phyloP scores from a whole-genome alignment of 2,888 invertebrate species.

The Leptinotarsa rubiginosa region DNA sequence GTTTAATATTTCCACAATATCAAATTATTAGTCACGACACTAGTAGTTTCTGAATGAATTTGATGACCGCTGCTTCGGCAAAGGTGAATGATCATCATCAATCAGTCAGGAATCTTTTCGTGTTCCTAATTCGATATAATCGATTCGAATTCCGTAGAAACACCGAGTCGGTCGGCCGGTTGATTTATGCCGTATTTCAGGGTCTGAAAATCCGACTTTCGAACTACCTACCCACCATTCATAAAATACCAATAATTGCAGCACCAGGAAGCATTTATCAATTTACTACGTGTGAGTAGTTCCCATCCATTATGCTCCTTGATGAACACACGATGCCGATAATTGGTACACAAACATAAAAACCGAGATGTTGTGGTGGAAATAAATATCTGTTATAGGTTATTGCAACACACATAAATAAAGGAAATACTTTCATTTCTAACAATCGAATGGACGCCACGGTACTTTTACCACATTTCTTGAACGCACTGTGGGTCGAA shows the following conservation, averaged over 20 bases:
- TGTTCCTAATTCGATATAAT: slow-evolving; percentile 17
- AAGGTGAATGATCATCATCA: slow-evolving; percentile 15
- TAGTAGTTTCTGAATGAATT: slow-evolving; percentile 16
- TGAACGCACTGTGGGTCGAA: slow-evolving; percentile 46
- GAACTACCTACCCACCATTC: slow-evolving; percentile 17
- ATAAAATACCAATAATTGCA: slow-evolving; percentile 18
- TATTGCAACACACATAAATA: slow-evolving; percentile 44
- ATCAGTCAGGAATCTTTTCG: slow-evolving; percentile 10
- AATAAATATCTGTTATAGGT: slow-evolving; percentile 35
- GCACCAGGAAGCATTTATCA: slow-evolving; percentile 29
- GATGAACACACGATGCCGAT: slow-evolving; percentile 24
- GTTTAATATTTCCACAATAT: background rate
- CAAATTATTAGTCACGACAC: slow-evolving; percentile 6
- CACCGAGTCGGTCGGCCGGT: background rate
- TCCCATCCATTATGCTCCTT: slow-evolving; percentile 23
- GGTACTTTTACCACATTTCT: slow-evolving; percentile 53
- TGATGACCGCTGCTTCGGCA: background rate
- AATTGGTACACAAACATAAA: slow-evolving; percentile 27
- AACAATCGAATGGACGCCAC: slow-evolving; percentile 48
- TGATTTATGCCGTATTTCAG: slow-evolving; percentile 18
- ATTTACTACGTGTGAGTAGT: slow-evolving; percentile 26
- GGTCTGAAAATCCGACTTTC: slow-evolving; percentile 17
- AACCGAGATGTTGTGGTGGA: slow-evolving; percentile 28
- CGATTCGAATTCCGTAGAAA: slow-evolving; percentile 18
- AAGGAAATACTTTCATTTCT: slow-evolving; percentile 54